phyloP scores from a whole-genome alignment of 53 echinoderm and acorn worm species.

The Crossaster papposus region DNA sequence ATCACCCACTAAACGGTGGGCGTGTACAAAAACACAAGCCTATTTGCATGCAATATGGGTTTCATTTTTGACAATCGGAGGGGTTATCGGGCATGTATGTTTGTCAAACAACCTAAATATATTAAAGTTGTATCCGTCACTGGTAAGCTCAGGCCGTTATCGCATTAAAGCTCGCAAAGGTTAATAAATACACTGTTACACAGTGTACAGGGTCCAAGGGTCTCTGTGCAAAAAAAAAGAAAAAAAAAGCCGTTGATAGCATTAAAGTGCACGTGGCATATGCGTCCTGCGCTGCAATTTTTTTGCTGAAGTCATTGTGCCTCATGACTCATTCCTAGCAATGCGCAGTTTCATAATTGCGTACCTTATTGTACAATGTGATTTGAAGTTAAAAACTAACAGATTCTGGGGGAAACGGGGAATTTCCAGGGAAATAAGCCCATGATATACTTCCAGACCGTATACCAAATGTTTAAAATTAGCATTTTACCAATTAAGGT shows the following conservation, averaged over 20 bases:
- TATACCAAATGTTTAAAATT: too few species aligned
- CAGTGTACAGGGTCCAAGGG: conserved; percentile 31
- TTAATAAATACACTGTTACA: conserved; percentile 33
- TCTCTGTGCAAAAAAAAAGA: not conserved
- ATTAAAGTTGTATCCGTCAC: too few species aligned
- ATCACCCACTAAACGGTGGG: conserved; percentile 24
- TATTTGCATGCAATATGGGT: not conserved
- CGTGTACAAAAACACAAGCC: conserved; percentile 2
- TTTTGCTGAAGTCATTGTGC: not conserved
- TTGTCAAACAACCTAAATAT: not conserved
- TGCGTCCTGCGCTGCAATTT: not conserved
- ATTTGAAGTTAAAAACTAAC: not conserved
- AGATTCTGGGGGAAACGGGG: not conserved
- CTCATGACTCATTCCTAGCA: not conserved
- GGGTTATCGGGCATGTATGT: conserved; percentile 14
- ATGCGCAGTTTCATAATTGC: not conserved
- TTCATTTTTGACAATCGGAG: not conserved
- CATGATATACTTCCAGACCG: too few species aligned
- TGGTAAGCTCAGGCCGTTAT: not conserved
- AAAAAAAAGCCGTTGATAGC: not conserved
- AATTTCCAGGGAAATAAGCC: too few species aligned
- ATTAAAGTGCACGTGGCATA: conserved; percentile 42
- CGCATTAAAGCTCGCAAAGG: not conserved
- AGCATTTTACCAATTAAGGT: too few species aligned
- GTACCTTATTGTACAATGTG: conserved; percentile 1